Percentiles rank a stretch among this genome's conserved stretches.
phyloP scores from a whole-genome alignment of 2,113 vertebrate species.

The Pleuronectes platessa region DNA sequence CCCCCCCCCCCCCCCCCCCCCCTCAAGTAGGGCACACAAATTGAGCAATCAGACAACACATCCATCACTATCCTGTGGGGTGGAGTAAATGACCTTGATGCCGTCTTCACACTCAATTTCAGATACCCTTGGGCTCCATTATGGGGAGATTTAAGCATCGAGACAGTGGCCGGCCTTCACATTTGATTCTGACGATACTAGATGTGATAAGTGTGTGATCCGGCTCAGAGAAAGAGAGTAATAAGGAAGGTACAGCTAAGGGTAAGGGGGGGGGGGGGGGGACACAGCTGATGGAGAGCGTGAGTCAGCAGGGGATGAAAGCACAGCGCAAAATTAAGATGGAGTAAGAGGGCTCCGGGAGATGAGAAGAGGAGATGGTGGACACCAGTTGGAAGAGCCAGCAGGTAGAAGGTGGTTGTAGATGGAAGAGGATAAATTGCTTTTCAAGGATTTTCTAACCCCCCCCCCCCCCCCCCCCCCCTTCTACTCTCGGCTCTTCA shows the following conservation, averaged over 20 bases:
- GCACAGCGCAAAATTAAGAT: conserved; percentile 54
- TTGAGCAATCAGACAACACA: conserved; percentile 74
- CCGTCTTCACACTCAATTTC: conserved; percentile 78
- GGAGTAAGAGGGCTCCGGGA: conserved; percentile 49
- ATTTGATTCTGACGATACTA: conserved; percentile 63
- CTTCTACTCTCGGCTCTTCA: neutral
- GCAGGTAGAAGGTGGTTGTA: conserved; percentile 40
- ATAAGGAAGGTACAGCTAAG: conserved; percentile 1
- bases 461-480: neutral
- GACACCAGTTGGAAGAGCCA: conserved; percentile 43
- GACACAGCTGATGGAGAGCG: conserved; percentile 16
- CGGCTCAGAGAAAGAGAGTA: conserved; percentile 29
- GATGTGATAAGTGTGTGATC: conserved; percentile 50
- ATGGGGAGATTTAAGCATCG: conserved; percentile 67
- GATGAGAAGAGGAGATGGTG: conserved; percentile 59
- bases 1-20: conserved; percentile 11
- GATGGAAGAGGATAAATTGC: conserved; percentile 58
- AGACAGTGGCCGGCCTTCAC: conserved; percentile 55
- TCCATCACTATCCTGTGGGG: conserved; percentile 74
- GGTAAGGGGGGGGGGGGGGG: neutral
- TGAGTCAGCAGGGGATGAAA: conserved; percentile 72
- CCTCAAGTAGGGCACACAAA: conserved; percentile 61
- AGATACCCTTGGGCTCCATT: conserved; percentile 77
- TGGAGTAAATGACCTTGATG: conserved; percentile 76
- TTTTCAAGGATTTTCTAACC: conserved; percentile 65